Evolutionary conservation across 1,140 invertebrate species (phyloP).

Genomic region (Aphaenogaster ashmeadi): DNA sequence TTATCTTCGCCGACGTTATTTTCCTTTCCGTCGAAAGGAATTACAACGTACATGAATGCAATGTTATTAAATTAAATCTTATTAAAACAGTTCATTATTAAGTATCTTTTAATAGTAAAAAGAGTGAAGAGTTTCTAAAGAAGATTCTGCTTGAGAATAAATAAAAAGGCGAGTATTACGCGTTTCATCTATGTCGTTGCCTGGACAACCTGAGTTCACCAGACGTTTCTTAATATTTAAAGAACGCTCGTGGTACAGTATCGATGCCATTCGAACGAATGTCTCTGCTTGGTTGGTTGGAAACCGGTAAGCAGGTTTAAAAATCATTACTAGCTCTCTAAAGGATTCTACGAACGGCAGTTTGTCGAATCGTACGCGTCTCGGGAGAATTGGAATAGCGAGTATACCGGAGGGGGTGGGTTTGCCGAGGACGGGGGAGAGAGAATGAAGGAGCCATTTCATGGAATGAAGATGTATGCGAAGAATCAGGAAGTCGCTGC

Average conservation of each 20-base stretch:
- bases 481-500: slow-evolving; percentile 65
- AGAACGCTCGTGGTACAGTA: neutral
- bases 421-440: slow-evolving; percentile 9
- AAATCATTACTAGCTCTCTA: slow-evolving; percentile 41
- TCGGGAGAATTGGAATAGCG: slow-evolving; percentile 58
- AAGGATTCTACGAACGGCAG: slow-evolving; percentile 48
- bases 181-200: neutral
- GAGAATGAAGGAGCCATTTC: slow-evolving; percentile 65
- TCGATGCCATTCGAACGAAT: neutral
- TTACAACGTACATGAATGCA: neutral
- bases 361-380: slow-evolving; percentile 63
- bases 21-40: neutral
- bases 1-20: neutral
- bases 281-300: slow-evolving; percentile 1
- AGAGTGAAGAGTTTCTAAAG: neutral
- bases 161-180: neutral
- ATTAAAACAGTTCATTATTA: neutral
- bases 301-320: slow-evolving; percentile 28
- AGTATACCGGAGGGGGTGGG: neutral
- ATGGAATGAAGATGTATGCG: slow-evolving; percentile 77
- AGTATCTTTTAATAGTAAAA: neutral
- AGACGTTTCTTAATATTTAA: neutral
- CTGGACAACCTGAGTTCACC: slow-evolving; percentile 4
- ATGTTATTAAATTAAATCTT: neutral
- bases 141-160: neutral